phyloP scores from a whole-genome alignment of 37 sponge, comb jelly and placozoan species.

The Lycopodina hypogea region DNA sequence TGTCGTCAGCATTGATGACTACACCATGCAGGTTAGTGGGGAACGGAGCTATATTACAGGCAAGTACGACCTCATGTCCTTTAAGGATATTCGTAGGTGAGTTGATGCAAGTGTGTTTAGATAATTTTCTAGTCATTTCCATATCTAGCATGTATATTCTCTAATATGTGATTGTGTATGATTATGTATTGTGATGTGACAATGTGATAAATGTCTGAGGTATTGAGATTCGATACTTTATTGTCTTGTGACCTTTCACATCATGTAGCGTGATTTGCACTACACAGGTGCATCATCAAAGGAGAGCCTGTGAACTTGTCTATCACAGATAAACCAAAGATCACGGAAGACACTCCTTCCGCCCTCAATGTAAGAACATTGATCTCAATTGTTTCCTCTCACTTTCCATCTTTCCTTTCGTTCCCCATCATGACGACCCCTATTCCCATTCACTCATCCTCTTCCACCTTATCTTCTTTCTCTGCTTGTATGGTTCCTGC shows the following conservation, averaged over 20 bases:
- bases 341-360: constrained; percentile 15
- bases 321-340: constrained; percentile 32
- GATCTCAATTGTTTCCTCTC: background rate
- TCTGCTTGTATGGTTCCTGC: no score
- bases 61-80: constrained; percentile 38
- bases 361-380: constrained; percentile 25
- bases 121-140: no score
- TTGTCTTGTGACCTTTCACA: no score
- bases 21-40: constrained; percentile 55
- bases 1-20: constrained; percentile 26
- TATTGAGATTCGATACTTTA: no score
- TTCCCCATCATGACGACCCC: no score
- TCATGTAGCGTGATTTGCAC: no score
- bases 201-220: no score
- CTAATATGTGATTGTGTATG: background rate
- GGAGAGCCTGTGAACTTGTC: constrained; percentile 54
- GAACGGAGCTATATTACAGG: constrained; percentile 60
- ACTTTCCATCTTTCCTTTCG: background rate
- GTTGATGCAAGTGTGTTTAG: background rate
- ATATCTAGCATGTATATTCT: no score
- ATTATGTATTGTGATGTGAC: no score
- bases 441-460: background rate
- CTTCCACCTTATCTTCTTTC: no score
- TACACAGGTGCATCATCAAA: constrained; percentile 45
- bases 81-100: constrained; percentile 60